phyloP scores from a whole-genome alignment of 1,140 invertebrate species.

The Saccostrea glomerata region DNA sequence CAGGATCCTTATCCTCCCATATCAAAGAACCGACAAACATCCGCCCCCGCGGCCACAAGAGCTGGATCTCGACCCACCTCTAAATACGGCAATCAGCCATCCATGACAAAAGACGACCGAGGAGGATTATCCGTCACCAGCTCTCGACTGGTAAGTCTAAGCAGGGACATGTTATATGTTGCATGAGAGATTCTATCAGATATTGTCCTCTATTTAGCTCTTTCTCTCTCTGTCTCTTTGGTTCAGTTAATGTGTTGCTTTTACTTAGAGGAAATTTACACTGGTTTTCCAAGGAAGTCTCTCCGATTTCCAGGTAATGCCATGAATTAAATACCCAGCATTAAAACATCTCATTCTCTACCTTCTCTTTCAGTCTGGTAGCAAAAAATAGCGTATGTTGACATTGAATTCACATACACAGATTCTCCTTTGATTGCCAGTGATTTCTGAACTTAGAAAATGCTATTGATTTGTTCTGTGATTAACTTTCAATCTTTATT shows the following conservation, averaged over 20 bases:
- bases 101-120: slow-evolving; percentile 70
- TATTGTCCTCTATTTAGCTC: background rate
- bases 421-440: slow-evolving; percentile 25
- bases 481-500: background rate
- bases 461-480: background rate
- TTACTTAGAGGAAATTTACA: slow-evolving; percentile 13
- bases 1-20: slow-evolving; percentile 58
- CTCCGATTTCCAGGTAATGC: background rate
- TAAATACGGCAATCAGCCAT: slow-evolving; percentile 65
- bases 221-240: background rate
- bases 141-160: slow-evolving; percentile 69
- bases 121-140: slow-evolving; percentile 68
- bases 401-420: slow-evolving; percentile 25
- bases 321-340: background rate
- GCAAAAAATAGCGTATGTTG: slow-evolving; percentile 32
- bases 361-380: slow-evolving; percentile 24
- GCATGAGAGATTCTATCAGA: background rate
- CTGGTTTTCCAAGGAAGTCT: slow-evolving; percentile 33
- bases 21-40: slow-evolving; percentile 66
- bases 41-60: slow-evolving; percentile 66
- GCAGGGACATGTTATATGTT: background rate
- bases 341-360: background rate
- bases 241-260: slow-evolving; percentile 24
- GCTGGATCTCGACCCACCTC: slow-evolving; percentile 56
- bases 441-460: slow-evolving; percentile 7